phyloP scores from a whole-genome alignment of 2,113 vertebrate species.

The Rhea pennata region DNA sequence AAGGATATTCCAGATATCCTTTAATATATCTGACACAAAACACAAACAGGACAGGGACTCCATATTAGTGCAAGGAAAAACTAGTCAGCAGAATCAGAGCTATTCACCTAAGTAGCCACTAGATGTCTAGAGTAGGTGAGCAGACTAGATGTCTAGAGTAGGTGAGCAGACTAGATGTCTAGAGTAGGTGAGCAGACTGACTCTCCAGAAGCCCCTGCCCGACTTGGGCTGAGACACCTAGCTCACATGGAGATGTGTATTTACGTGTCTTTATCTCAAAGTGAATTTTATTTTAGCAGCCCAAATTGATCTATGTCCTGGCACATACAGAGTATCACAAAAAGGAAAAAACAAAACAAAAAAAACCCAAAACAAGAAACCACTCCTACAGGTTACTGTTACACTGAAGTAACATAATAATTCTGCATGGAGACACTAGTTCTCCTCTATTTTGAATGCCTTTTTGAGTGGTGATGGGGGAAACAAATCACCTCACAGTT shows the following conservation, averaged over 20 bases:
- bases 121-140: too few species aligned
- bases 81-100: not conserved
- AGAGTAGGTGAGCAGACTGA: not conserved
- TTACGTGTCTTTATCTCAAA: not conserved
- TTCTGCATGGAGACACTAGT: not conserved
- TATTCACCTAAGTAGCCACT: not conserved
- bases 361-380: too few species aligned
- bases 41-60: not conserved
- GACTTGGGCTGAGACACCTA: not conserved
- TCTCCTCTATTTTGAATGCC: not conserved
- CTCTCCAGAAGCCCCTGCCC: not conserved
- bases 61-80: not conserved
- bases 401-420: not conserved
- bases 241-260: accelerated
- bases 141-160: too few species aligned
- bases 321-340: not conserved
- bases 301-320: not conserved
- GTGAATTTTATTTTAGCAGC: not conserved
- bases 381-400: not conserved
- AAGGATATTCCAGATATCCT: not conserved
- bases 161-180: not conserved
- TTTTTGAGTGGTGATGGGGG: accelerated
- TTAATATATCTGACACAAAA: not conserved
- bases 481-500: not conserved
- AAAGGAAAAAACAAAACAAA: not conserved